Percentiles rank a stretch among this genome's conserved stretches.
Evolutionary conservation across 2,113 vertebrate species (phyloP).

Genomic region (Tauraco erythrolophus): DNA sequence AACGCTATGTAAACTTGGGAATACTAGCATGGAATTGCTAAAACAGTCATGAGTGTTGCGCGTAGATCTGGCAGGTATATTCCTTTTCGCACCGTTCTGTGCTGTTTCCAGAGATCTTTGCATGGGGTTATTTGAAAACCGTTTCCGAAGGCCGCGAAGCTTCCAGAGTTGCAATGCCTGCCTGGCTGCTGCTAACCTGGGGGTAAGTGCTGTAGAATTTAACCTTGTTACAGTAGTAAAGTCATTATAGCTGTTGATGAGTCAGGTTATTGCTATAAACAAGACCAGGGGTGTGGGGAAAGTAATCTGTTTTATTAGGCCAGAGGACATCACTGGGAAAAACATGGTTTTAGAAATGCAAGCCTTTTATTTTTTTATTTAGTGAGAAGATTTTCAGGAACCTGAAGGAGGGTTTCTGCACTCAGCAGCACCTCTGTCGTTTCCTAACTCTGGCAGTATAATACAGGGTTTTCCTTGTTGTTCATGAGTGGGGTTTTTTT

Average conservation of each 20-base stretch:
- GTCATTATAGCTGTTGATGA: neutral
- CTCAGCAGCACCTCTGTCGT: neutral
- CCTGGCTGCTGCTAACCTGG: neutral
- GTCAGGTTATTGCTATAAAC: neutral
- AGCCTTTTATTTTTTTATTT: neutral
- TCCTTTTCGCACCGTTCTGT: no score
- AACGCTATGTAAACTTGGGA: no score
- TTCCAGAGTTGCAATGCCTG: neutral
- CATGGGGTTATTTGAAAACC: neutral
- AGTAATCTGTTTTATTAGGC: neutral
- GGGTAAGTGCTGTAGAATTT: neutral
- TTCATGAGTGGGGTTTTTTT: neutral
- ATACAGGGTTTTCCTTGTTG: neutral
- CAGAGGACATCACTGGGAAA: neutral
- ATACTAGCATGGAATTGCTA: neutral
- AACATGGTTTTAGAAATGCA: neutral
- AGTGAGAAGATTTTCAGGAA: neutral
- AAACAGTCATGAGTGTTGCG: neutral
- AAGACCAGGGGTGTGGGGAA: neutral
- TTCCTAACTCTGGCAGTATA: neutral
- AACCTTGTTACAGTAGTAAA: neutral
- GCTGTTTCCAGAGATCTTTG: neutral
- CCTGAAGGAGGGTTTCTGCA: neutral
- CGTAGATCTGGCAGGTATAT: rapidly evolving
- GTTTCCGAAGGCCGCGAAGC: neutral